Percentiles rank a stretch among this genome's conserved stretches.
These are phyloP conservation scores for Indicator maculatus DNA, from an alignment of 2,113 vertebrate species.

Conservation along the genomic window DNA sequence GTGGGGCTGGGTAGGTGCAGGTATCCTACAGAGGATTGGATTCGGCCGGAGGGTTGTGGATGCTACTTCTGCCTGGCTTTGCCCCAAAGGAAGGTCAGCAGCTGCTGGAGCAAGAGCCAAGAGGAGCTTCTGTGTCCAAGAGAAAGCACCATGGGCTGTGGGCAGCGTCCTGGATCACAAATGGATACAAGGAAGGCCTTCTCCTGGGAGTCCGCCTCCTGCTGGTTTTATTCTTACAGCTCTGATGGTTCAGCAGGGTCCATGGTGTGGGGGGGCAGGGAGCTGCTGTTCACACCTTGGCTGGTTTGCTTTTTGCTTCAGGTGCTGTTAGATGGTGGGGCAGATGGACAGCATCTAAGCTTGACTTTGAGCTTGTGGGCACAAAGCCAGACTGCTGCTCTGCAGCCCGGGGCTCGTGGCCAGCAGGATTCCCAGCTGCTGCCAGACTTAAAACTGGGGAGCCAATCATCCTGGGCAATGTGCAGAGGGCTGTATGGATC, in stretches of 20 bases:
- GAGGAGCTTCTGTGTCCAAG: background rate
- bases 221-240: background rate
- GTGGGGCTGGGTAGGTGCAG: constrained; percentile 68
- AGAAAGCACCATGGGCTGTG: rapidly evolving
- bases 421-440: background rate
- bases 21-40: background rate
- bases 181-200: background rate
- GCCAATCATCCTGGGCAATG: background rate
- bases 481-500: background rate
- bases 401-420: background rate
- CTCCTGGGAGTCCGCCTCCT: background rate
- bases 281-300: background rate
- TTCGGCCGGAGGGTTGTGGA: background rate
- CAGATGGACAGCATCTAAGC: background rate
- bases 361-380: background rate
- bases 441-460: background rate
- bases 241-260: background rate
- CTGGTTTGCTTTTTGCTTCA: background rate
- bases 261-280: background rate
- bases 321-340: background rate
- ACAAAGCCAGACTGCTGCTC: background rate
- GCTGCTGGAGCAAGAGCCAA: background rate
- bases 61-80: background rate
- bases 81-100: background rate
- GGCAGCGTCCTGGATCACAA: background rate